phyloP scores from a whole-genome alignment of 2,888 invertebrate genomes.

The Nemapogon koenigi region DNA sequence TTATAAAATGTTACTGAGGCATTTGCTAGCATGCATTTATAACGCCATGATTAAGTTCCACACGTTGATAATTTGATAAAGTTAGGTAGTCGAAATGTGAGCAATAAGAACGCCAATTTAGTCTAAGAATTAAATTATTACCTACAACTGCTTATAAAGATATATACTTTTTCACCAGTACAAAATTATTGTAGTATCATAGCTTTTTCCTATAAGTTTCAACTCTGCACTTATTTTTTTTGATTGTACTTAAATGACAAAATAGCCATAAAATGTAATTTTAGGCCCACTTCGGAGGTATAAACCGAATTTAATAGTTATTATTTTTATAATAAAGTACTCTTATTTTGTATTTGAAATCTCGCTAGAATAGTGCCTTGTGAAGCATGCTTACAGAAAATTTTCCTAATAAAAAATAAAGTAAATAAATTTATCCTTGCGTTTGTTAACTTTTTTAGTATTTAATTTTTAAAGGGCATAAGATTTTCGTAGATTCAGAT shows the following conservation, averaged over 20 bases:
- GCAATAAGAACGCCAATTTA: slow-evolving; percentile 59
- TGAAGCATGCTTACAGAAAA: slow-evolving; percentile 55
- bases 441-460: neutral
- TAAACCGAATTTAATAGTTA: slow-evolving; percentile 58
- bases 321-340: slow-evolving; percentile 37
- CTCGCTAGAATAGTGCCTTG: slow-evolving; percentile 64
- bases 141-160: too few species aligned
- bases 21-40: too few species aligned
- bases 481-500: too few species aligned
- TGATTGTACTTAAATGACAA: neutral
- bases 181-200: too few species aligned
- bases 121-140: slow-evolving; percentile 32
- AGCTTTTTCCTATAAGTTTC: too few species aligned
- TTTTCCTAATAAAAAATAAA: slow-evolving; percentile 28
- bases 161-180: too few species aligned
- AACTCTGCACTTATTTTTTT: neutral
- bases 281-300: slow-evolving; percentile 47
- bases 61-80: too few species aligned
- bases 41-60: too few species aligned
- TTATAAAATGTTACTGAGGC: too few species aligned
- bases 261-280: slow-evolving; percentile 47
- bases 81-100: slow-evolving; percentile 32
- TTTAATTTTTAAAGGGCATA: neutral
- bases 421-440: neutral
- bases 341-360: slow-evolving; percentile 31